A percentile compares a stretch with the other conserved stretches of the same genome.
Conservation (phyloP, 2,888 invertebrate genomes). For the Hypomecis atomaria region DNA sequence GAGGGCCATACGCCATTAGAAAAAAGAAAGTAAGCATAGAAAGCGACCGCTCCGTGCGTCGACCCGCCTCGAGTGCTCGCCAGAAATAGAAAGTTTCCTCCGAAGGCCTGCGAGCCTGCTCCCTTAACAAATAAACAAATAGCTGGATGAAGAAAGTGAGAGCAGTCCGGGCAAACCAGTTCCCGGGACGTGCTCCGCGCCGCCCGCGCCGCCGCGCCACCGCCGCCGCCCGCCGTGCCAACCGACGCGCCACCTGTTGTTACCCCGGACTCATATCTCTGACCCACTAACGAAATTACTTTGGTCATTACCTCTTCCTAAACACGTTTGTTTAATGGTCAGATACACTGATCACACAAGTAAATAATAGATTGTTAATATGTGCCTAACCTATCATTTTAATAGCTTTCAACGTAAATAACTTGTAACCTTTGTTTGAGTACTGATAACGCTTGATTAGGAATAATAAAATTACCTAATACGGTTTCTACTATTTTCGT, state of each 20-base stretch:
- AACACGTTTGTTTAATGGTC: slow-evolving; percentile 38
- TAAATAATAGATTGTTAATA: slow-evolving; percentile 8
- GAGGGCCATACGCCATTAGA: slow-evolving; percentile 63
- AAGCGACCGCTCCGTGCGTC: slow-evolving; percentile 77
- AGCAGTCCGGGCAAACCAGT: slow-evolving; percentile 76
- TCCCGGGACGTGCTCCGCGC: slow-evolving; percentile 51
- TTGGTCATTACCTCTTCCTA: slow-evolving; percentile 54
- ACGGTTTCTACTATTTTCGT: slow-evolving; percentile 36
- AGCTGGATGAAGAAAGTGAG: slow-evolving; percentile 78
- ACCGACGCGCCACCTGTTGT: slow-evolving; percentile 54
- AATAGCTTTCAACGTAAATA: slow-evolving; percentile 29
- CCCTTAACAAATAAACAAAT: slow-evolving; percentile 82
- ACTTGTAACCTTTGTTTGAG: slow-evolving; percentile 32
- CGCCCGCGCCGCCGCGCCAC: slow-evolving; percentile 25
- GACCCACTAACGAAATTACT: slow-evolving; percentile 73
- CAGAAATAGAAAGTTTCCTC: slow-evolving; percentile 83
- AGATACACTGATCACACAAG: slow-evolving; percentile 19
- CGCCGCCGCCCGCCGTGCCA: slow-evolving; percentile 10
- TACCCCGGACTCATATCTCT: slow-evolving; percentile 56
- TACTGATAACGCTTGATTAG: slow-evolving; percentile 12
- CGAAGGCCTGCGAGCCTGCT: slow-evolving; percentile 67
- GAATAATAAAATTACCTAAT: slow-evolving; percentile 28
- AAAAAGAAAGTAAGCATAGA: slow-evolving; percentile 83
- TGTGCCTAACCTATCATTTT: slow-evolving; percentile 22
- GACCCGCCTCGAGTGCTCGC: slow-evolving; percentile 76